Evolutionary conservation across 2,113 vertebrate genomes (phyloP).

Genomic region (Copsychus sechellarum): DNA sequence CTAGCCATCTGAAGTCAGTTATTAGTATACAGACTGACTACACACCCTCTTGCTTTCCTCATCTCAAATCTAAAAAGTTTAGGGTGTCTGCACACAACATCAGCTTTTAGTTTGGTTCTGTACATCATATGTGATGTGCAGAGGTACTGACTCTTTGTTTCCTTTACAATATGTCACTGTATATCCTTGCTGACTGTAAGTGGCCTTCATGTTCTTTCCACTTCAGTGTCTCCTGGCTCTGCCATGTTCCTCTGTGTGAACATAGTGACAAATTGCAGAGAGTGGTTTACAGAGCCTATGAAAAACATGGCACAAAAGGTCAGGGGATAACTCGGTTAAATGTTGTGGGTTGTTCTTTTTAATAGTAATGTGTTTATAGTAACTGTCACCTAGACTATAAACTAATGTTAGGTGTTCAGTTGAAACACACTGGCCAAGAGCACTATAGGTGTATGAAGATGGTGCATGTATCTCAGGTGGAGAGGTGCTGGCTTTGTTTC

Average conservation of each 20-base stretch:
- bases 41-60: background rate
- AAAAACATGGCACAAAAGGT: background rate
- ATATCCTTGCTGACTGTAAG: background rate
- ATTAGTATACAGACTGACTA: background rate
- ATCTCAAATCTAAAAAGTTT: background rate
- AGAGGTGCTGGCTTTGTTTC: background rate
- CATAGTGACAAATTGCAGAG: background rate
- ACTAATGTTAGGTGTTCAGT: background rate
- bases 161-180: background rate
- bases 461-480: background rate
- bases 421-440: background rate
- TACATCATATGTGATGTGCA: background rate
- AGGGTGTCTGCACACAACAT: background rate
- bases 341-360: background rate
- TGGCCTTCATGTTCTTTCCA: background rate
- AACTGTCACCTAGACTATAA: background rate
- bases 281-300: fast-evolving
- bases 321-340: background rate
- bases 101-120: background rate
- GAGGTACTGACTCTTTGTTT: background rate
- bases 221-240: background rate
- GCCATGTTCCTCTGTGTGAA: background rate
- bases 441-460: background rate
- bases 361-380: background rate
- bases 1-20: background rate